Conservation (phyloP, 2,797 vertebrate genomes). For the Nyctalus aviator region DNA sequence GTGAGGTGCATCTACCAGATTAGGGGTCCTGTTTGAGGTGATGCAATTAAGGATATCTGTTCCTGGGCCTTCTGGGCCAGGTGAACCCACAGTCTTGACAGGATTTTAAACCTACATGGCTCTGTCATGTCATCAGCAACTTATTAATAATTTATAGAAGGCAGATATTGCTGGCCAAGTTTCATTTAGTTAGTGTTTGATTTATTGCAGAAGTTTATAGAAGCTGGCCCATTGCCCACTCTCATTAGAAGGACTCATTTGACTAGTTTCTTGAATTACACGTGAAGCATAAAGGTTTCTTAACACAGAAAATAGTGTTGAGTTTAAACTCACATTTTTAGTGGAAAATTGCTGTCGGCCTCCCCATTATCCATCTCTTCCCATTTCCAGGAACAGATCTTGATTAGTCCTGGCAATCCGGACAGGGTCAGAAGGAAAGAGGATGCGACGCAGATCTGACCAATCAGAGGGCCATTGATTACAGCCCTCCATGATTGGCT, state of each 20-base stretch:
- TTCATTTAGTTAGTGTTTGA: conserved; percentile 32
- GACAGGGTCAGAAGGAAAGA: not conserved
- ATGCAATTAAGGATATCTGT: not conserved
- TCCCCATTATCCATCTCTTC: not conserved
- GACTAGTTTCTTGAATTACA: conserved; percentile 46
- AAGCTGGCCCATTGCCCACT: conserved; percentile 7
- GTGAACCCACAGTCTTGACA: not conserved
- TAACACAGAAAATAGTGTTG: not conserved
- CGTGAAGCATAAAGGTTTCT: conserved; percentile 10
- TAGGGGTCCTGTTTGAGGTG: not conserved
- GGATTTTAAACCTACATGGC: not conserved
- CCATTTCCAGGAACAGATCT: not conserved
- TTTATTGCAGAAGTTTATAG: conserved; percentile 42
- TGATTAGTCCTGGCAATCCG: not conserved
- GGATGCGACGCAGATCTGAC: not conserved
- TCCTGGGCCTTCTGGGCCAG: not conserved
- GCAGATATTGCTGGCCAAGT: not conserved
- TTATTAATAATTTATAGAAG: not conserved
- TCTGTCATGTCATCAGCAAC: not conserved
- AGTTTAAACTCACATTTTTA: conserved; percentile 48
- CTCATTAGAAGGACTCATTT: not conserved
- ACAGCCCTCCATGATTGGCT: not conserved
- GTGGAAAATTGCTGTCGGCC: not conserved
- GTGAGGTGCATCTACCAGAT: not conserved
- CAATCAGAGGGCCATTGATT: not conserved